A percentile compares a stretch with the other conserved stretches of the same genome.
These are phyloP conservation scores for Dipodomys ordii DNA, from an alignment of 2,113 vertebrate species.

Conservation along the genomic window DNA sequence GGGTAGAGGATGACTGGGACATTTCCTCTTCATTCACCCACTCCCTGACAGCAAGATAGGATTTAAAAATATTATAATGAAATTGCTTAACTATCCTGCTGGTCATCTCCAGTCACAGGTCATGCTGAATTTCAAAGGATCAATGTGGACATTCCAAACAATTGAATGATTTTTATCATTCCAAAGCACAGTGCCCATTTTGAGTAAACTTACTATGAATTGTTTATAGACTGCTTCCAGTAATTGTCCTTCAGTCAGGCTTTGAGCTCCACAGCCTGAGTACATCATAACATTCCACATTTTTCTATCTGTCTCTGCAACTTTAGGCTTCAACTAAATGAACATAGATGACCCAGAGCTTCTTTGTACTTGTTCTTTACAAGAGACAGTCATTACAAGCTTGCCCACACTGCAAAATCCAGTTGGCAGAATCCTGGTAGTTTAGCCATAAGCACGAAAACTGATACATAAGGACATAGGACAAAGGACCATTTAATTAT, in stretches of 20 bases:
- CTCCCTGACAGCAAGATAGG: conserved; percentile 70
- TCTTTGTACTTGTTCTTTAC: conserved; percentile 67
- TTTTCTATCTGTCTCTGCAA: conserved; percentile 34
- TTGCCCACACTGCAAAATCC: conserved; percentile 71
- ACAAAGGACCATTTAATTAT: conserved; percentile 68
- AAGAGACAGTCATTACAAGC: conserved; percentile 72
- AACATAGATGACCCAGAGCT: conserved; percentile 51
- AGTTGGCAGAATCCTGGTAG: conserved; percentile 63
- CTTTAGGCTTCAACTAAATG: conserved; percentile 46
- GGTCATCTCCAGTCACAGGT: conserved; percentile 54
- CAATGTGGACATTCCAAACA: conserved; percentile 39
- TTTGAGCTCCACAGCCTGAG: not conserved
- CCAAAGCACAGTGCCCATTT: conserved; percentile 43
- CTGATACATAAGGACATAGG: conserved; percentile 2
- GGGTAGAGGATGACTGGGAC: conserved; percentile 74
- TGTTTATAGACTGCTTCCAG: conserved; percentile 71
- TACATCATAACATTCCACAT: not conserved
- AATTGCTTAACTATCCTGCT: conserved; percentile 52
- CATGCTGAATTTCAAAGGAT: conserved; percentile 51
- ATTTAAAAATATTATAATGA: conserved; percentile 60
- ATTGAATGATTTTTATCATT: conserved; percentile 63
- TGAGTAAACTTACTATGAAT: conserved; percentile 58
- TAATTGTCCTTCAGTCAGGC: conserved; percentile 24
- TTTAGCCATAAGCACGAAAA: conserved; percentile 72
- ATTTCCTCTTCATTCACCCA: not conserved